phyloP scores from a whole-genome alignment of 1,140 invertebrate species.

The Agrypnia vestita region DNA sequence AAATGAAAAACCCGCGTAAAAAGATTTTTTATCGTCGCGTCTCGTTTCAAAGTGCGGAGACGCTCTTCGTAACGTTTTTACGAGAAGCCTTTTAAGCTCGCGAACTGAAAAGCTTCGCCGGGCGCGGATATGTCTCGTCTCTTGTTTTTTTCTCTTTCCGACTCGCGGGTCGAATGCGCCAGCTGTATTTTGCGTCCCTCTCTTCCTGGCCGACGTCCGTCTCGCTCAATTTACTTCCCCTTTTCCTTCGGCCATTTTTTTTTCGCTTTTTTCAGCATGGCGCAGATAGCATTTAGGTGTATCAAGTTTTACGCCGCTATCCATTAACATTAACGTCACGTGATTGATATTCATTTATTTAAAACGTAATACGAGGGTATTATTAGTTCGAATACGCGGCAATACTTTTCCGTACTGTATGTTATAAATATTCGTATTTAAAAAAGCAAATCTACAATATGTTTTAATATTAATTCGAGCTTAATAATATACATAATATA shows the following conservation, averaged over 20 bases:
- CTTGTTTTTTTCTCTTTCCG: constrained; percentile 30
- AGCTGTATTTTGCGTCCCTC: constrained; percentile 51
- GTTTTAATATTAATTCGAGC: no score
- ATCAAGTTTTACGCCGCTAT: constrained; percentile 4
- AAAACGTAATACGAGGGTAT: not conserved
- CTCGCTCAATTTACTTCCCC: constrained; percentile 59
- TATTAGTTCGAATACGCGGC: no score
- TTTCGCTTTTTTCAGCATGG: constrained; percentile 48
- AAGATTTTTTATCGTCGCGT: not conserved
- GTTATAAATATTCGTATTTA: no score
- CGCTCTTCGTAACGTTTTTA: not conserved
- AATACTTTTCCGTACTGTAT: no score
- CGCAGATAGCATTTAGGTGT: constrained; percentile 37
- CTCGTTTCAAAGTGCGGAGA: no score
- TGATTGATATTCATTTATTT: not conserved
- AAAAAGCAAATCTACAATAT: no score
- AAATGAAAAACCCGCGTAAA: constrained; percentile 1
- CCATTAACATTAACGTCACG: not conserved
- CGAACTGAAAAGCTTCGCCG: not conserved
- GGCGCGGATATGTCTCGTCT: constrained; percentile 34
- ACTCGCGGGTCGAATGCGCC: not conserved
- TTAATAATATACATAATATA: no score
- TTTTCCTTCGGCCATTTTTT: constrained; percentile 50
- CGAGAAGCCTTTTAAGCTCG: not conserved
- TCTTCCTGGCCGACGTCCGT: constrained; percentile 41